phyloP scores from a whole-genome alignment of 2,888 invertebrate genomes.

The Orchesellides sinensis region DNA sequence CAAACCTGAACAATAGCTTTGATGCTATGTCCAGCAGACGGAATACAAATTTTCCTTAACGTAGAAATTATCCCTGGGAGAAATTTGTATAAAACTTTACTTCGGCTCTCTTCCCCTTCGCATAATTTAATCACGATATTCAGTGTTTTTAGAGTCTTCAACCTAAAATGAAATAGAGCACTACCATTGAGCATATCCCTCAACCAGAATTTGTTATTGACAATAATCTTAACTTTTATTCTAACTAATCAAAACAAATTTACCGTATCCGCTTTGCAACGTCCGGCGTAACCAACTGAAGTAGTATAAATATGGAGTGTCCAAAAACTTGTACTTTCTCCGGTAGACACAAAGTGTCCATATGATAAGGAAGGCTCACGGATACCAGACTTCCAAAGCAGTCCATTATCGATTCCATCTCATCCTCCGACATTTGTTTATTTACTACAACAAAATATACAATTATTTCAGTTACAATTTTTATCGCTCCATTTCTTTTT shows the following conservation, averaged over 20 bases:
- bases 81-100: conserved; percentile 64
- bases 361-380: conserved; percentile 44
- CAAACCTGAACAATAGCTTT: conserved; percentile 61
- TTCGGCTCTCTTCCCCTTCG: conserved; percentile 34
- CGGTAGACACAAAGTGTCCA: conserved; percentile 44
- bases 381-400: conserved; percentile 26
- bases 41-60: conserved; percentile 56
- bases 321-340: conserved; percentile 60
- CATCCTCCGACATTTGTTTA: conserved; percentile 50
- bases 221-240: no score
- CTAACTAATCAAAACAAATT: no score
- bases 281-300: conserved; percentile 53
- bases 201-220: no score
- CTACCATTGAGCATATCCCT: no score
- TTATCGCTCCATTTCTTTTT: not conserved
- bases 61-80: conserved; percentile 69
- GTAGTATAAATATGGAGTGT: conserved; percentile 64
- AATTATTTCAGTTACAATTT: not conserved
- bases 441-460: conserved; percentile 58
- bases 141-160: conserved; percentile 57
- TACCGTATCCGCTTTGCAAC: conserved; percentile 59
- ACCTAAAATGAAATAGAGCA: no score
- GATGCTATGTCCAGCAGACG: conserved; percentile 48
- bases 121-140: conserved; percentile 36
- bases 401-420: conserved; percentile 19